phyloP scores from a whole-genome alignment of 2,113 vertebrate genomes.

The Macaca mulatta region DNA sequence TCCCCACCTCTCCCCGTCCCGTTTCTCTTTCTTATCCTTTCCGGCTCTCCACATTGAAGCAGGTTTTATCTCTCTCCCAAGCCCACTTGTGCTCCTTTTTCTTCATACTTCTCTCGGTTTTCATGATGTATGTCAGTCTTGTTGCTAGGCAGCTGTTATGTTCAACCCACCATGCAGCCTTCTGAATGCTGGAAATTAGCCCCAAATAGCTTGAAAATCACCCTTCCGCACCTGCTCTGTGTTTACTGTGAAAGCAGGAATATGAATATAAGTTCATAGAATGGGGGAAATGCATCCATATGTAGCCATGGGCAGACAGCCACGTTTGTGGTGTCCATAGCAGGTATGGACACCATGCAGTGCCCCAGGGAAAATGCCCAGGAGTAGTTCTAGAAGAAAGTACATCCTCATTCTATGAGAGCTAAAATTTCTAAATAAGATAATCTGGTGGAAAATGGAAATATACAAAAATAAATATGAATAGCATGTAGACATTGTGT shows the following conservation, averaged over 20 bases:
- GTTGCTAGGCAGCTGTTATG: constrained; percentile 68
- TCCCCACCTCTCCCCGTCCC: not conserved
- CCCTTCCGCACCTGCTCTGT: constrained; percentile 30
- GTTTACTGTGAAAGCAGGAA: not conserved
- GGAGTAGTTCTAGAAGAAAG: not conserved
- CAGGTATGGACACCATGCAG: not conserved
- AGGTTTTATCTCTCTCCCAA: not conserved
- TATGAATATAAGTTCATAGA: not conserved
- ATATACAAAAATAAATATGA: not conserved
- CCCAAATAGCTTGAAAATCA: constrained; percentile 46
- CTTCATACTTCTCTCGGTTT: not conserved
- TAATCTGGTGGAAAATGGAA: not conserved
- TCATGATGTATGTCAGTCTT: not conserved
- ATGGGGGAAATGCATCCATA: not conserved
- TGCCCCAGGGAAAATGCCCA: not conserved
- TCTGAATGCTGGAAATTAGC: constrained; percentile 43
- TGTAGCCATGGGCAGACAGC: no score
- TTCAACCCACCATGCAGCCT: constrained; percentile 23
- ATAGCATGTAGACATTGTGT: not conserved
- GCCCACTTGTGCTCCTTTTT: not conserved
- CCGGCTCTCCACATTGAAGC: not conserved
- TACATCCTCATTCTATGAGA: not conserved
- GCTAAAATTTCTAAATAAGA: not conserved
- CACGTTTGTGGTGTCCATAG: fast-evolving
- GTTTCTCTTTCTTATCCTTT: not conserved